A percentile compares a stretch with the other conserved stretches of the same genome.
These are phyloP conservation scores for Dasysyrphus tricinctus DNA, from an alignment of 2,888 invertebrate genomes.

Conservation along the genomic window DNA sequence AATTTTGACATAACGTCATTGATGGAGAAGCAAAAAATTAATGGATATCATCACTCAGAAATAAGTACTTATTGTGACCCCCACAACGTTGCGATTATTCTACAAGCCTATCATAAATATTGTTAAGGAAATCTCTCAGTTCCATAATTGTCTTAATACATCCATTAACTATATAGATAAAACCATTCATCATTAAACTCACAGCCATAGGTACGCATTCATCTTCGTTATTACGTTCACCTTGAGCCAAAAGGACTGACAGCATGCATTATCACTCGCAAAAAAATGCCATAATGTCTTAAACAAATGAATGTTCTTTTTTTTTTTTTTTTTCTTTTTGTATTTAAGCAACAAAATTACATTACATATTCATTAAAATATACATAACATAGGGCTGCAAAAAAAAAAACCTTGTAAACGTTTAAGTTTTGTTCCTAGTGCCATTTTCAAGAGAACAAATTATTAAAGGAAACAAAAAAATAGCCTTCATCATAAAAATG, in stretches of 20 bases:
- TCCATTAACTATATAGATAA: conserved; percentile 14
- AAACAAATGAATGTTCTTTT: conserved; percentile 55
- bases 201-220: conserved; percentile 14
- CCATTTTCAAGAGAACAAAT: conserved; percentile 21
- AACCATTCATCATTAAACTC: conserved; percentile 17
- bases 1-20: too few relatives aligned
- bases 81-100: neutral
- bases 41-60: neutral
- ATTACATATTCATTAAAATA: conserved; percentile 35
- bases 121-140: neutral
- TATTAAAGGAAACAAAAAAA: neutral
- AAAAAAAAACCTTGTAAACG: conserved; percentile 11
- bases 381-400: neutral
- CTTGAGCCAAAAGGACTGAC: conserved; percentile 53
- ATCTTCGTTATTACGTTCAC: conserved; percentile 48
- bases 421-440: conserved; percentile 6
- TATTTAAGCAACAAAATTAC: conserved; percentile 45
- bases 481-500: neutral
- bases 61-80: neutral
- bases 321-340: neutral
- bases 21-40: too few relatives aligned
- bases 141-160: conserved; percentile 21
- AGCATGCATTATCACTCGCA: conserved; percentile 46
- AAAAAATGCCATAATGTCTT: conserved; percentile 45
- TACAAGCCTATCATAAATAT: neutral